Percentiles rank a stretch among this genome's conserved stretches.
Conservation (phyloP, 2,888 invertebrate species). For the Apamea crenata region DNA sequence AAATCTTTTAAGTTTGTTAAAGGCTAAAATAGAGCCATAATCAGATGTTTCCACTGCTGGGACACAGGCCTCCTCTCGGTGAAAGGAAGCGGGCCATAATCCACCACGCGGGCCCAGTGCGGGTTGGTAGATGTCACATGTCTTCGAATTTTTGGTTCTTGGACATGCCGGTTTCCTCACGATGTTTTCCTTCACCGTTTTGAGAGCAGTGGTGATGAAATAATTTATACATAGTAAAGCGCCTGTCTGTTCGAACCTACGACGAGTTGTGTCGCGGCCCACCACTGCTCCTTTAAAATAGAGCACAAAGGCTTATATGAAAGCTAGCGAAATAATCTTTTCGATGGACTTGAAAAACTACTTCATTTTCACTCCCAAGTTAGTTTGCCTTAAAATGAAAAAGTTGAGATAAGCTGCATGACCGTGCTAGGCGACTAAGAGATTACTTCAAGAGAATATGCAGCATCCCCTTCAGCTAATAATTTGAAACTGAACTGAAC, state of each 20-base stretch:
- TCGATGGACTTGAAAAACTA: constrained; percentile 18
- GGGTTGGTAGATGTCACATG: too few species aligned
- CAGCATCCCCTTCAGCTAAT: background rate
- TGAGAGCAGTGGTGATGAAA: too few species aligned
- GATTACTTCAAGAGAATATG: background rate
- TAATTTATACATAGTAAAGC: too few species aligned
- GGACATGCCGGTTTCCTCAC: too few species aligned
- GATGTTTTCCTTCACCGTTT: too few species aligned
- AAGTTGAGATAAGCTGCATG: constrained; percentile 24
- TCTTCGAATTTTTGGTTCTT: too few species aligned
- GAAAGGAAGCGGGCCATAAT: too few species aligned
- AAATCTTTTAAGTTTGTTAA: constrained; percentile 11
- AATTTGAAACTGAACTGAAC: background rate
- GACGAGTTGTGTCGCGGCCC: too few species aligned
- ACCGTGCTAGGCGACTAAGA: background rate
- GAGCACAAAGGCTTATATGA: background rate
- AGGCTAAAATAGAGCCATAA: background rate
- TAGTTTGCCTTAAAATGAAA: constrained; percentile 13
- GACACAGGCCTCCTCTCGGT: too few species aligned
- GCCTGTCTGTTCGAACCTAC: too few species aligned
- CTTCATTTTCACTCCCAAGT: constrained; percentile 14
- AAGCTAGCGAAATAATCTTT: background rate
- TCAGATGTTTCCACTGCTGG: too few species aligned
- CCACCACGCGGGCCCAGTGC: too few species aligned
- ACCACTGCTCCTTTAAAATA: background rate